A percentile compares a stretch with the other conserved stretches of the same genome.
phyloP scores from a whole-genome alignment of 2,797 vertebrate species.

The Enteromius fasciolatus region DNA sequence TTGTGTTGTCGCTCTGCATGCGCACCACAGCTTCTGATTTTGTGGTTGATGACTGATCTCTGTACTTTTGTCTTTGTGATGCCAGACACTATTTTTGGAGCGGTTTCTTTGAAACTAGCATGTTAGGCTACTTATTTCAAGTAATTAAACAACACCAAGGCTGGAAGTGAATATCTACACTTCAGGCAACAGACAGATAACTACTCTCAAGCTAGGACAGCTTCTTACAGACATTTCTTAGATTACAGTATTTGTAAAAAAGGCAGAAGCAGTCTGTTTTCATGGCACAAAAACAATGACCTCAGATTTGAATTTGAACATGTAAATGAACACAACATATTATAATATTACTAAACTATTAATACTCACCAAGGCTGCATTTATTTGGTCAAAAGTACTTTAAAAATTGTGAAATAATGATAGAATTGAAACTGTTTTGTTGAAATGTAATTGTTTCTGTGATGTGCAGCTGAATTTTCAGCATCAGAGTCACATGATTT shows the following conservation, averaged over 20 bases:
- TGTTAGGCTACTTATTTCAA: neutral
- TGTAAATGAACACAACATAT: neutral
- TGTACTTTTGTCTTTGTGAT: neutral
- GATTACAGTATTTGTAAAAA: constrained; percentile 10
- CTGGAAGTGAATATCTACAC: neutral
- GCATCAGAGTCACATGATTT: neutral
- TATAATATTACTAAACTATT: too few species aligned
- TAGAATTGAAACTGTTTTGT: neutral
- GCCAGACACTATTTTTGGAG: neutral
- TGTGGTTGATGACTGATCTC: neutral
- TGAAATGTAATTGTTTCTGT: neutral
- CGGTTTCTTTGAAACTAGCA: neutral
- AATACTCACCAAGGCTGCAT: neutral
- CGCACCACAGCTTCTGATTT: too few species aligned
- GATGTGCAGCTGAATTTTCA: neutral
- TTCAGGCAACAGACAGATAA: neutral
- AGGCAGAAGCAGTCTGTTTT: neutral
- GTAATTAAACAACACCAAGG: neutral
- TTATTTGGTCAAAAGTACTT: neutral
- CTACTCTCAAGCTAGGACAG: neutral
- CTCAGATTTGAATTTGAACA: neutral
- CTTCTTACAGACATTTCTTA: neutral
- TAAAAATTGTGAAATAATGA: neutral
- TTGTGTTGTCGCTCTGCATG: neutral
- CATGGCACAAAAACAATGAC: neutral